phyloP scores from a whole-genome alignment of 92 coral and sea anemone genomes.

The Parazoanthus atlanticus region DNA sequence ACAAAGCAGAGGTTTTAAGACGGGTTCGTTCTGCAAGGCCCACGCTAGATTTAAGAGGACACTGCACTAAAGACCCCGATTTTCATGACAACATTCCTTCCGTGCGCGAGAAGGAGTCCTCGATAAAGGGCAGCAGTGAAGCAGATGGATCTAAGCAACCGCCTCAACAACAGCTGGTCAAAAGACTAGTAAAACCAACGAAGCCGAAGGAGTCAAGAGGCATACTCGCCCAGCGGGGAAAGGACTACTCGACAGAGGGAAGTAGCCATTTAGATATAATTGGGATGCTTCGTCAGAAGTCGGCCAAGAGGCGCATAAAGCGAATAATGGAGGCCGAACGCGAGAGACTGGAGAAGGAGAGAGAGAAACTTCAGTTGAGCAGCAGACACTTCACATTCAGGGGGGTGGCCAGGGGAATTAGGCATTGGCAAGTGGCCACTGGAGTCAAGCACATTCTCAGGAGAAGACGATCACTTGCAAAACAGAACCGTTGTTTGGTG shows the following conservation, averaged over 20 bases:
- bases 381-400: constrained; percentile 28
- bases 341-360: constrained; percentile 55
- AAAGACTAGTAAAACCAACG: not conserved
- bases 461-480: constrained; percentile 56
- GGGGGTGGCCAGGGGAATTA: constrained; percentile 57
- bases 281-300: constrained; percentile 65
- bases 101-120: constrained; percentile 57
- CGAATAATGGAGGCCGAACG: constrained; percentile 75
- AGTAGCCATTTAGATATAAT: constrained; percentile 14
- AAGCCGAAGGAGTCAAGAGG: not conserved
- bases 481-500: not conserved
- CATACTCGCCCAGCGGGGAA: constrained; percentile 64
- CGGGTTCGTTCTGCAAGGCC: constrained; percentile 51
- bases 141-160: not conserved
- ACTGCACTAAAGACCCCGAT: not conserved
- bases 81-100: constrained; percentile 49
- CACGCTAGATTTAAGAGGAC: not conserved
- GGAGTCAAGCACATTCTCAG: constrained; percentile 60
- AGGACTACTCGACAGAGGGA: constrained; percentile 42
- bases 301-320: constrained; percentile 71
- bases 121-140: not conserved
- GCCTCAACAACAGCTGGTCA: not conserved
- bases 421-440: constrained; percentile 54
- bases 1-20: not conserved
- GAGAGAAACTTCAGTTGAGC: constrained; percentile 11